Base-by-base conservation (phyloP, 2,888 invertebrate genomes). In the Lomographa bimaculata region DNA sequence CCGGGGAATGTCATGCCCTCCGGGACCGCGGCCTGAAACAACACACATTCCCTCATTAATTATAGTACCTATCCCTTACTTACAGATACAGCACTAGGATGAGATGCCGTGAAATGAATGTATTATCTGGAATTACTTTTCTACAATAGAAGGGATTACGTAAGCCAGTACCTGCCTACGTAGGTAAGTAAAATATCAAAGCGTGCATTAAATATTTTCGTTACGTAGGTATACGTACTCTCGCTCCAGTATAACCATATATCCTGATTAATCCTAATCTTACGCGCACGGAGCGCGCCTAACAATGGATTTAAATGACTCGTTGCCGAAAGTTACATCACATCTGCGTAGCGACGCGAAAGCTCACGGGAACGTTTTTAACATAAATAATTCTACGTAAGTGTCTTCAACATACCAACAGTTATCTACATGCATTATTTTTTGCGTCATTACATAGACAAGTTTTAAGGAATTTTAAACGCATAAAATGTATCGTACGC, bases 1-100 rank as follows among this genome's bases (percentile, higher is more conserved):
- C 90, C 89, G 44, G 90, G 74, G 54, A 87, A 87, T 36, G 89
- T 86, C 85, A 87, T 86, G 32, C 87, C 85, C 59, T 89, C 87
- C 55, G 87, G 87, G 37, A 89, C 87, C 34, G 85, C 85, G 26
- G 87, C 87, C 89, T 89, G 72, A 6, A 83, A 82, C 57, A 64
- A 71, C 37, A 34, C 8, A 42, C n/a, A 18, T 12, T 17, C 14
- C 14, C 14, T n/a, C n/a, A n/a, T n/a, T n/a, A n/a, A n/a, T n/a
- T n/a, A n/a, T n/a, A n/a, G n/a, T n/a, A n/a, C n/a, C n/a, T n/a
- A n/a, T n/a, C n/a, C n/a, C n/a, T n/a, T n/a, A n/a, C n/a, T n/a
- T n/a, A n/a, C n/a, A n/a, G n/a, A n/a, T n/a, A n/a, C n/a, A n/a
- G n/a, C n/a, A n/a, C n/a, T n/a, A n/a, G n/a, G n/a, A n/a, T n/a